Percentiles rank a stretch among this genome's conserved stretches.
Conservation (phyloP, 1,140 invertebrate species). For the Heliconius hermathena region DNA sequence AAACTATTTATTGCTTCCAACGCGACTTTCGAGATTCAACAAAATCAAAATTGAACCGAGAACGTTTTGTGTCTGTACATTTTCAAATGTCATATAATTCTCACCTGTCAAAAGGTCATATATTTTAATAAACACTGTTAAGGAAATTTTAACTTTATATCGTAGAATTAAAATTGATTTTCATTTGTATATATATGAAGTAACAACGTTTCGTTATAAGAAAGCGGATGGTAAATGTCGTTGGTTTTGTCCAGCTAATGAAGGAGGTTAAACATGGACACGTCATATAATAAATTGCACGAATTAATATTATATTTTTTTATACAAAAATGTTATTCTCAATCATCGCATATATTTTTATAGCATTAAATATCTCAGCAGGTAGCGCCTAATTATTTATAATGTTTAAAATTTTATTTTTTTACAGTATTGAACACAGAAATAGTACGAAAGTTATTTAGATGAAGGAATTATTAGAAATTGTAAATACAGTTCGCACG, state of each 20-base stretch:
- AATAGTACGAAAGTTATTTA: background rate
- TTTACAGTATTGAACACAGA: background rate
- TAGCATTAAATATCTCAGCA: conserved; percentile 20
- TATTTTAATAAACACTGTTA: background rate
- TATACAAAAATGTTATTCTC: conserved; percentile 16
- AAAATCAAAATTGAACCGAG: conserved; percentile 55
- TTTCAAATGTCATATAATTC: conserved; percentile 69
- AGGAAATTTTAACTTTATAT: conserved; percentile 33
- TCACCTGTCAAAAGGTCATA: conserved; percentile 52
- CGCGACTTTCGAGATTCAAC: conserved; percentile 51
- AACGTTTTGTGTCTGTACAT: conserved; percentile 49
- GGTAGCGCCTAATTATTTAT: conserved; percentile 36
- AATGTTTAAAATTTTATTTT: conserved; percentile 29
- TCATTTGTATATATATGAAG: conserved; percentile 21
- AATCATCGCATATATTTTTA: conserved; percentile 36
- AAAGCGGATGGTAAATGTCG: conserved; percentile 63
- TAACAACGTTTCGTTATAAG: conserved; percentile 41
- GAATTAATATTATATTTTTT: conserved; percentile 44
- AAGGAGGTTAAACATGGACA: conserved; percentile 60
- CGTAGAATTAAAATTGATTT: conserved; percentile 18
- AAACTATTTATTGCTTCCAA: conserved; percentile 30
- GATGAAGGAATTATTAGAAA: background rate
- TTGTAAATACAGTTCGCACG: background rate
- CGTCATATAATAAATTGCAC: conserved; percentile 42
- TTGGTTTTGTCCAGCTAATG: conserved; percentile 74